Conservation (phyloP, 2,797 vertebrate genomes). For the Limosa lapponica region DNA sequence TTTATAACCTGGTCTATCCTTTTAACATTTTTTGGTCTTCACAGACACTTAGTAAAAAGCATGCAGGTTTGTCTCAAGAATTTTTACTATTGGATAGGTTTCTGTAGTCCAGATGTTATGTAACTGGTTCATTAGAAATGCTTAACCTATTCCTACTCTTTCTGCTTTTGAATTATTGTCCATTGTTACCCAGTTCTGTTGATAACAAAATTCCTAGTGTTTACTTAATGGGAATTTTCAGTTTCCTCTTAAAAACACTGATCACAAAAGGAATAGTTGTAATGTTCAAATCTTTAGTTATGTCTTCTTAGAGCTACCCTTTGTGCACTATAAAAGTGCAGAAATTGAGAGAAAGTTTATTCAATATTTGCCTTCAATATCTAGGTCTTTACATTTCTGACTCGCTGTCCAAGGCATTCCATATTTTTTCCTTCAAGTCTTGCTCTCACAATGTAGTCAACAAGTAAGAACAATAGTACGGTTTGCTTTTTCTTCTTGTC, state of each 20-base stretch:
- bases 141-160: not conserved
- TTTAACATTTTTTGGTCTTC: not conserved
- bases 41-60: not conserved
- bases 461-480: fast-evolving
- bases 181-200: not conserved
- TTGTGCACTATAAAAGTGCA: not conserved
- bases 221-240: not conserved
- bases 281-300: not conserved
- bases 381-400: not conserved
- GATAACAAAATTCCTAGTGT: not conserved
- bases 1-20: not conserved
- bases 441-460: not conserved
- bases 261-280: not conserved
- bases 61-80: not conserved
- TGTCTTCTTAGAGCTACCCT: not conserved
- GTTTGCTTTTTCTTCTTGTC: not conserved
- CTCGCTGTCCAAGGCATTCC: not conserved
- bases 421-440: not conserved
- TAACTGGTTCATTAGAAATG: not conserved
- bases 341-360: not conserved
- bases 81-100: not conserved
- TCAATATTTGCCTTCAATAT: not conserved
- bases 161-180: not conserved
- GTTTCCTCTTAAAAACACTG: not conserved
- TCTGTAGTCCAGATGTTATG: not conserved